Base-by-base conservation (phyloP, 30 jellyfish, hydroid and myxozoan species). In the Turritopsis dohrnii region DNA sequence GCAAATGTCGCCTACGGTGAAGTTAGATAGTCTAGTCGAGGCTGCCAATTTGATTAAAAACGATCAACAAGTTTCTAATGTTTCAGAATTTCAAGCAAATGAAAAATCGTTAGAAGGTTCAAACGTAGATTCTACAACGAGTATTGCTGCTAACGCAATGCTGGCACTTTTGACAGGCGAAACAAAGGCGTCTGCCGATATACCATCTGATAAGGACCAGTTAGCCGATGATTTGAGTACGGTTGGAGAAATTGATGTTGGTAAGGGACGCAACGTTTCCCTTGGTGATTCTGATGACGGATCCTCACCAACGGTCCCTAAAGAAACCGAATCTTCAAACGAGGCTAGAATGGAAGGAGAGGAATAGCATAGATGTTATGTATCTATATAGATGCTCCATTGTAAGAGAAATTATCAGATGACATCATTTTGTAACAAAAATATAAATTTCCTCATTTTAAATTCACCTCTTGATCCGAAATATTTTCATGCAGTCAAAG, bases 61-160 rank as follows among this genome's bases (percentile, higher is more conserved):
- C 65, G 71, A 23, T 23, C 20, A 22, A 74, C 26, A 7, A 20
- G 26, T 74, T 74, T 22, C 24, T 9, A 74, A 69, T 9, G 60
- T 3, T 3, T 3, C 60, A 41, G 60, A 41, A 41, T 41, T 41
- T 5, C 28, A 30, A 0, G 19, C 52, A 74, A 22, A 22, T 52
- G 71, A 74, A 23, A 18, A 24, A 22, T 20, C 16, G 19, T n/a
- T 52, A 19, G 65, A 26, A n/a, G 19, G 54, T 21, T 26, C 83
- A 22, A 9, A 74, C 65, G 17, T 66, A 9, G 76, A 66, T 25
- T 66, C 76, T 1, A 66, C 76, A 3, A 66, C 76, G 17, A 66
- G 29, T 66, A 74, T 74, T 0, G 83, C 83, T n/a, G 83, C 83
- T 8, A 74, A 22, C 9, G 83, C 83, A 13, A 74, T 74, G 83